These are phyloP conservation scores for Eristalis arbustorum DNA, from an alignment of 2,888 invertebrate genomes.

Conservation along the genomic window DNA sequence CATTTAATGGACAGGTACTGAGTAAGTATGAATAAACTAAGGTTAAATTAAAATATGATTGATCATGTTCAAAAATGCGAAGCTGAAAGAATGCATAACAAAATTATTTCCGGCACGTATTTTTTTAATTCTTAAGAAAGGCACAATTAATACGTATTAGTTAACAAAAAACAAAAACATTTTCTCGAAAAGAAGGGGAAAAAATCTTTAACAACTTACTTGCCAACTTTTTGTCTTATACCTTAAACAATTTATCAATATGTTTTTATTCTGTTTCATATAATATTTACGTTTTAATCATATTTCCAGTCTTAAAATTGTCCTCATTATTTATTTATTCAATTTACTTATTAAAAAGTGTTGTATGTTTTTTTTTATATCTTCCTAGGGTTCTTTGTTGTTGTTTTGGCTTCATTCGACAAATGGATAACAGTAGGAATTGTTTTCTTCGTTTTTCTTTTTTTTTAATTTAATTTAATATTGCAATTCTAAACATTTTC, in stretches of 20 bases:
- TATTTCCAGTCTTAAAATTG: slow-evolving; percentile 70
- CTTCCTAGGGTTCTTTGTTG: slow-evolving; percentile 8
- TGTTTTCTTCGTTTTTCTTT: too few relatives aligned
- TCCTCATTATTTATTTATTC: slow-evolving; percentile 51
- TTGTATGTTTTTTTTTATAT: slow-evolving; percentile 26
- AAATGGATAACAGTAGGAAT: slow-evolving; percentile 32
- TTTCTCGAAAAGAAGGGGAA: neutral
- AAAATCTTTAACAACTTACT: neutral
- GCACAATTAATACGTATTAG: slow-evolving; percentile 65
- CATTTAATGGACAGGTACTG: too few relatives aligned
- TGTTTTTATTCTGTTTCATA: slow-evolving; percentile 27
- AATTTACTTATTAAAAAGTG: slow-evolving; percentile 19
- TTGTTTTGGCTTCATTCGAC: neutral
- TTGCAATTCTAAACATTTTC: slow-evolving; percentile 31
- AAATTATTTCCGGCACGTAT: slow-evolving; percentile 31
- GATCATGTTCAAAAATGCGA: neutral
- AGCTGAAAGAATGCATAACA: neutral
- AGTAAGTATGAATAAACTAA: neutral
- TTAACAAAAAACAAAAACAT: neutral
- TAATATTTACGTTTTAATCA: slow-evolving; percentile 46
- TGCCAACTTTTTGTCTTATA: slow-evolving; percentile 29
- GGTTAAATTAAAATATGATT: neutral
- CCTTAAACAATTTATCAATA: slow-evolving; percentile 49
- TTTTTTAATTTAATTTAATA: slow-evolving; percentile 53
- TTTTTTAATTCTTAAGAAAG: slow-evolving; percentile 67